These are phyloP conservation scores for Pelagia noctiluca DNA, from an alignment of 30 jellyfish, hydroid and myxozoan species.

Conservation along the genomic window DNA sequence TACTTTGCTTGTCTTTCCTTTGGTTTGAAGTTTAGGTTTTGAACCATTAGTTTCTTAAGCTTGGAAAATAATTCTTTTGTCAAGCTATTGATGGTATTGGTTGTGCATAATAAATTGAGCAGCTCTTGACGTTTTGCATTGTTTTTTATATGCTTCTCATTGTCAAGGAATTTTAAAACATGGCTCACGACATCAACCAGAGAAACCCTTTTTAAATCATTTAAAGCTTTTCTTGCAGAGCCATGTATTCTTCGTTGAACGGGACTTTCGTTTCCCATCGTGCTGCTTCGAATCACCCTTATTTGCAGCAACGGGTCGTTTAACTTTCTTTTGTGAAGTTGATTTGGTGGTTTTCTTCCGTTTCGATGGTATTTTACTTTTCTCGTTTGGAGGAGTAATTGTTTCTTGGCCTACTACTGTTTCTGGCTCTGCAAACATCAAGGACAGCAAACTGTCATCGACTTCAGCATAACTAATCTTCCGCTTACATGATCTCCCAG, in stretches of 20 bases:
- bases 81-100: constrained; percentile 21
- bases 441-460: constrained; percentile 45
- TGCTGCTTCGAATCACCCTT: constrained; percentile 32
- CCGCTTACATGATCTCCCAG: constrained; percentile 32
- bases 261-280: constrained; percentile 22
- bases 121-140: constrained; percentile 40
- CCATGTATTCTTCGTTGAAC: constrained; percentile 28
- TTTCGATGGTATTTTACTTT: too few species aligned
- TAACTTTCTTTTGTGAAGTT: too few species aligned
- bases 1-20: constrained; percentile 12
- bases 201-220: constrained; percentile 21
- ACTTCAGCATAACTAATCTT: constrained; percentile 16
- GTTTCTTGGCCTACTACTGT: constrained; percentile 20
- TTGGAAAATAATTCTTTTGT: constrained; percentile 18
- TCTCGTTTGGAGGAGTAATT: too few species aligned
- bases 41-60: constrained; percentile 34
- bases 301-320: too few species aligned
- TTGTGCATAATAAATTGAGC: constrained; percentile 31
- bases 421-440: constrained; percentile 22
- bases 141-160: constrained; percentile 40
- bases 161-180: constrained; percentile 45
- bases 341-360: constrained; percentile 28
- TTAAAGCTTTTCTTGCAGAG: constrained; percentile 41
- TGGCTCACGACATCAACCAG: constrained; percentile 27
- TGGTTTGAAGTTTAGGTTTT: constrained; percentile 32